A percentile compares a stretch with the other conserved stretches of the same genome.
Conservation (phyloP, 2,888 invertebrate species). For the Ischnura elegans region DNA sequence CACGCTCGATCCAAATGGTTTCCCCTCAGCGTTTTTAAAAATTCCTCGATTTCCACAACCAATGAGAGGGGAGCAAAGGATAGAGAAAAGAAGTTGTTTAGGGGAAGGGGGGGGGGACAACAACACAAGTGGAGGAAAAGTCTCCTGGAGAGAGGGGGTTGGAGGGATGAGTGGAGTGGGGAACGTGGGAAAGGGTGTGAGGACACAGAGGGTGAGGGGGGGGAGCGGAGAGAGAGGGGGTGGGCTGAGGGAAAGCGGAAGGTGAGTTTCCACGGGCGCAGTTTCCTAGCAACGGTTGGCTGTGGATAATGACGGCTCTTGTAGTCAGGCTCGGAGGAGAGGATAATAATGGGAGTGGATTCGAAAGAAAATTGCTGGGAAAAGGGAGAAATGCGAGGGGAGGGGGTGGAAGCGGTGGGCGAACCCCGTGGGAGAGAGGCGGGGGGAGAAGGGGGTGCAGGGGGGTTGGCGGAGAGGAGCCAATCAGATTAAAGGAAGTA, state of each 20-base stretch:
- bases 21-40: constrained; percentile 9
- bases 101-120: neutral
- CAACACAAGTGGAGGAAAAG: neutral
- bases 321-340: constrained; percentile 52
- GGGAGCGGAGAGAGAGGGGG: neutral
- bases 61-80: constrained; percentile 29
- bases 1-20: constrained; percentile 39
- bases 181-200: neutral
- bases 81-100: neutral
- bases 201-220: neutral
- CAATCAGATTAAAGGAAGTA: constrained; percentile 58
- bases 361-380: constrained; percentile 64
- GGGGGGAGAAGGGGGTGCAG: neutral
- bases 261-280: constrained; percentile 42
- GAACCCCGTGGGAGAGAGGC: neutral
- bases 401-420: neutral
- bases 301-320: constrained; percentile 66
- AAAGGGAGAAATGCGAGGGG: constrained; percentile 22
- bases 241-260: neutral
- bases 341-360: constrained; percentile 64
- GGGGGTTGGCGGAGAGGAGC: constrained; percentile 31
- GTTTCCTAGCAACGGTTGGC: constrained; percentile 64
- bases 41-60: constrained; percentile 51
- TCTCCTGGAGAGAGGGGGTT: neutral
- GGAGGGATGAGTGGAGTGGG: neutral